These are phyloP conservation scores for Paramacrobiotus metropolitanus DNA, from an alignment of 1,140 invertebrate genomes.

Conservation along the genomic window DNA sequence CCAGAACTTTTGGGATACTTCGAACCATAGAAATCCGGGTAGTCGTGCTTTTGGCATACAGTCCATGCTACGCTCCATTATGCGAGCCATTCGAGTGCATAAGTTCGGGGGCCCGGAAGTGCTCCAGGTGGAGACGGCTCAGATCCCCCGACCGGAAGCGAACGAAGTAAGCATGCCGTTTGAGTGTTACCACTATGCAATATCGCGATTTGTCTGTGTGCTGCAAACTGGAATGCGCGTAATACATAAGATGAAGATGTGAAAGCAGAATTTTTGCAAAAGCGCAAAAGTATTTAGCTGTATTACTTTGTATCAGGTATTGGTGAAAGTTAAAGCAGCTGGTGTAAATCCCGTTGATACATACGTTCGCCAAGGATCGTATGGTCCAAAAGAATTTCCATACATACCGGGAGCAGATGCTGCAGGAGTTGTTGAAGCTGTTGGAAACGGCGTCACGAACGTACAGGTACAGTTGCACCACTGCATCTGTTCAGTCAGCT, in stretches of 20 bases:
- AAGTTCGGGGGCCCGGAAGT: constrained; percentile 7
- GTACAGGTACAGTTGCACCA: constrained; percentile 23
- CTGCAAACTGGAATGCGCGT: too few species aligned
- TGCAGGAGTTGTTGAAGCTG: constrained; percentile 27
- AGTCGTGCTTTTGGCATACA: too few species aligned
- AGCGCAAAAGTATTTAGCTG: too few species aligned
- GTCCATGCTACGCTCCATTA: background rate
- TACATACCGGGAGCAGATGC: constrained; percentile 31
- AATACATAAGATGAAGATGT: too few species aligned
- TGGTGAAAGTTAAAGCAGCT: constrained; percentile 26
- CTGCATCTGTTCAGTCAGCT: constrained; percentile 7
- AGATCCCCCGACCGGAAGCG: background rate
- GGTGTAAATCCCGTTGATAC: constrained; percentile 37
- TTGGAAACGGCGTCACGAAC: constrained; percentile 23
- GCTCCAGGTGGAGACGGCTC: background rate
- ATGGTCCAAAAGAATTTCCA: constrained; percentile 24
- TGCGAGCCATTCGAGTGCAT: constrained; percentile 5
- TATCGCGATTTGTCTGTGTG: too few species aligned
- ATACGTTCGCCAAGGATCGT: constrained; percentile 29
- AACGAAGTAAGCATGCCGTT: background rate
- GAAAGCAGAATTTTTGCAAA: too few species aligned
- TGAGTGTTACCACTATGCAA: too few species aligned
- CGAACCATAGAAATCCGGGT: too few species aligned
- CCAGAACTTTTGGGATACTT: too few species aligned
- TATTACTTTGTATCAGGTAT: constrained; percentile 24